A percentile compares a stretch with the other conserved stretches of the same genome.
Evolutionary conservation across 2,888 invertebrate species (phyloP).

Genomic region (Drosophila nr. medialis): DNA sequence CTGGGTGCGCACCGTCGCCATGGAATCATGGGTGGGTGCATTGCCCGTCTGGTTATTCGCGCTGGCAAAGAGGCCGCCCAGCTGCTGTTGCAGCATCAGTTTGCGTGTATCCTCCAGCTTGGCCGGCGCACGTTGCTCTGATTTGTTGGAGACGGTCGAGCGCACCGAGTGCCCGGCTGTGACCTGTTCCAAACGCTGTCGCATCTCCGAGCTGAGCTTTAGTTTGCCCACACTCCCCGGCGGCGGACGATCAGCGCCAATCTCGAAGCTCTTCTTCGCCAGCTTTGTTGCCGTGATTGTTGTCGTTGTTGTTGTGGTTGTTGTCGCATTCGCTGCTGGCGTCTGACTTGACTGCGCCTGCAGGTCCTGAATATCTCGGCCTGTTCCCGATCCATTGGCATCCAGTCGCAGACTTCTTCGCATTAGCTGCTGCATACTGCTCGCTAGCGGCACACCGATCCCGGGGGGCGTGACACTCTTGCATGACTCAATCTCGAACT

Average conservation of each 20-base stretch:
- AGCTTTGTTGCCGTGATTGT: constrained; percentile 61
- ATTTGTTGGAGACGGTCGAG: constrained; percentile 89
- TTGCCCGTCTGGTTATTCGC: constrained; percentile 24
- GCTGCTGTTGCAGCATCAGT: constrained; percentile 93
- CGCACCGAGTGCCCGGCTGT: constrained; percentile 95
- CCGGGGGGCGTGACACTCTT: constrained; percentile 79
- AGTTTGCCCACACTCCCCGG: constrained; percentile 96
- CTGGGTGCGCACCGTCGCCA: constrained; percentile 85
- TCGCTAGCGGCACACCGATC: constrained; percentile 38
- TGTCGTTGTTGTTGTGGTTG: constrained; percentile 40
- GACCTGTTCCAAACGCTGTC: constrained; percentile 93
- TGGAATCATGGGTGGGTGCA: constrained; percentile 27
- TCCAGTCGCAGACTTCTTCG: constrained; percentile 79
- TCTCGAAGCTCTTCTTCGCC: constrained; percentile 89
- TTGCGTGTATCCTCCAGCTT: constrained; percentile 95
- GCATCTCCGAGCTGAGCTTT: constrained; percentile 96
- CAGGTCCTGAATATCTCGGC: constrained; percentile 31
- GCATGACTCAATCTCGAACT: constrained; percentile 90
- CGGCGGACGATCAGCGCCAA: constrained; percentile 92
- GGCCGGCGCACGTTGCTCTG: constrained; percentile 90
- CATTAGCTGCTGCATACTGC: constrained; percentile 58
- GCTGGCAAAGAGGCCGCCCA: constrained; percentile 86
- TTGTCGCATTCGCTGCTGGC: not conserved
- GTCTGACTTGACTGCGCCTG: constrained; percentile 15
- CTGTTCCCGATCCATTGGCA: constrained; percentile 48